Conservation (phyloP, 2,113 vertebrate species). For the Mustelus asterias region DNA sequence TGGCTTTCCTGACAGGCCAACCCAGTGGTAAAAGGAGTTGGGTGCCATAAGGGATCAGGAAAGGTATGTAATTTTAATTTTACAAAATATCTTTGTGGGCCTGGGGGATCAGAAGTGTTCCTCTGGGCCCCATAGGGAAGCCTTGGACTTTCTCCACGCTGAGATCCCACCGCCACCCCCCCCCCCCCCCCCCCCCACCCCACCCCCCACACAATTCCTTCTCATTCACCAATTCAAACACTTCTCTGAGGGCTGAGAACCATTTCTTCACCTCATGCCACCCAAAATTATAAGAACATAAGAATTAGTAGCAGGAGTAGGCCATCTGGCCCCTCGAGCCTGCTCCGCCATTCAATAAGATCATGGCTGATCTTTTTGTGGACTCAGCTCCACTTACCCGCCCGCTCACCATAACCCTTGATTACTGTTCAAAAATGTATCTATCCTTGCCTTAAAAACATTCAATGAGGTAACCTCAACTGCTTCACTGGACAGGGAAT, state of each 20-base stretch:
- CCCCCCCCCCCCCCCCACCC: rapidly evolving
- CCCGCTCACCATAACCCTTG: too few relatives aligned
- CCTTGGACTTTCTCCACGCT: neutral
- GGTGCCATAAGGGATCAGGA: neutral
- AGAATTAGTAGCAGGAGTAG: too few relatives aligned
- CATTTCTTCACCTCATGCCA: neutral
- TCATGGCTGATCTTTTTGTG: too few relatives aligned
- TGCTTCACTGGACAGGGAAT: too few relatives aligned
- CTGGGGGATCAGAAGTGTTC: neutral
- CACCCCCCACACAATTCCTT: neutral
- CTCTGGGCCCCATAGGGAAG: neutral
- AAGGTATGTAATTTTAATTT: neutral
- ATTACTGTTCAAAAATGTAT: too few relatives aligned
- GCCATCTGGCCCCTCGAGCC: too few relatives aligned
- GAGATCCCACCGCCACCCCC: too few relatives aligned
- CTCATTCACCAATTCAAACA: neutral
- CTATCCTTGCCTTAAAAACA: too few relatives aligned
- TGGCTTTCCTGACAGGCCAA: neutral
- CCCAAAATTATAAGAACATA: neutral
- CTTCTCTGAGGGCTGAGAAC: neutral
- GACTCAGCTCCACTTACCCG: too few relatives aligned
- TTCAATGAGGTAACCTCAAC: too few relatives aligned
- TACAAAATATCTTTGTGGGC: neutral
- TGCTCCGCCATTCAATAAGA: too few relatives aligned
- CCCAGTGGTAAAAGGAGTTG: neutral